Conservation (phyloP, 2,888 invertebrate genomes). For the Syrista parreyssii region DNA sequence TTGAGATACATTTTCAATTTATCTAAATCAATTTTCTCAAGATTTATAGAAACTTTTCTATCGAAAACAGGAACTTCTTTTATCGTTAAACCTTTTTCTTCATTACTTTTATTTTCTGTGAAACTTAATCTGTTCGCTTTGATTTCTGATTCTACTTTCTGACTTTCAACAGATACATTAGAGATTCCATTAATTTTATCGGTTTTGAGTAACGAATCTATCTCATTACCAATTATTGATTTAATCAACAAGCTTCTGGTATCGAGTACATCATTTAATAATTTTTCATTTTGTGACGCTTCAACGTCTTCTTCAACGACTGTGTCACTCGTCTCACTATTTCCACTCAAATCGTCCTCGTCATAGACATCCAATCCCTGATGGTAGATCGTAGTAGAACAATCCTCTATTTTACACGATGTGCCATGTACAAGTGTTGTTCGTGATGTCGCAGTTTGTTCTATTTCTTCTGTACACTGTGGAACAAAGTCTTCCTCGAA, state of each 20-base stretch:
- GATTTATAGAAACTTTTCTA: slow-evolving; percentile 8
- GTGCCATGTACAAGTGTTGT: not conserved
- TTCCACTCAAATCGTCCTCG: slow-evolving; percentile 23
- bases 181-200: not conserved
- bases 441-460: not conserved
- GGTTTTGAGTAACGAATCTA: not conserved
- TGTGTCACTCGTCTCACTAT: not conserved
- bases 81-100: not conserved
- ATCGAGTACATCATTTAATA: not conserved
- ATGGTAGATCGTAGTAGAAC: slow-evolving; percentile 13
- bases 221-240: not conserved
- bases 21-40: slow-evolving; percentile 2
- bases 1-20: not conserved
- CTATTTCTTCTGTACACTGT: slow-evolving; percentile 8
- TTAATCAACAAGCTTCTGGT: not conserved
- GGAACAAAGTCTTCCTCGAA: slow-evolving; percentile 37
- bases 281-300: not conserved
- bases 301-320: not conserved
- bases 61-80: not conserved
- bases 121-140: not conserved
- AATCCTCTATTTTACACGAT: not conserved
- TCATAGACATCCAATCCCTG: slow-evolving; percentile 30
- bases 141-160: not conserved
- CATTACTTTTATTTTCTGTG: not conserved
- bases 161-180: not conserved